Evolutionary conservation across 2,113 vertebrate species (phyloP).

Genomic region (Callopanchax toddi): DNA sequence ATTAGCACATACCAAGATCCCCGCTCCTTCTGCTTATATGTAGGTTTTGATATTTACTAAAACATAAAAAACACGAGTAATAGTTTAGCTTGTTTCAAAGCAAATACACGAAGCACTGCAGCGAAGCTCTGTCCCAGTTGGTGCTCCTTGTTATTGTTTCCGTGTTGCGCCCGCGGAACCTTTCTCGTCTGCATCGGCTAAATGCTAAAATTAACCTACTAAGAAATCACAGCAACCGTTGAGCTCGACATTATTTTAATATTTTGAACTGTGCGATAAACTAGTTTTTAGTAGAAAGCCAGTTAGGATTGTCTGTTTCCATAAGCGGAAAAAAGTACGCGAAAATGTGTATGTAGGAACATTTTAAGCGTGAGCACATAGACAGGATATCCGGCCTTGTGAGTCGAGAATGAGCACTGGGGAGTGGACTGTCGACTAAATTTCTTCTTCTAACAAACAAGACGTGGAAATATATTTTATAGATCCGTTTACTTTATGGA

Average conservation of each 20-base stretch:
- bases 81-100: too few relatives aligned
- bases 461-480: too few relatives aligned
- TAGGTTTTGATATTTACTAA: not conserved
- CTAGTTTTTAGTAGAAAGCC: not conserved
- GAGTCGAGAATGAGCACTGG: too few relatives aligned
- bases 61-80: not conserved
- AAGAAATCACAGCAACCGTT: not conserved
- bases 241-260: not conserved
- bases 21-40: not conserved
- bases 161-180: conserved; percentile 65
- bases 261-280: not conserved
- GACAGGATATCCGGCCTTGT: conserved; percentile 42
- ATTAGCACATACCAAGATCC: too few relatives aligned
- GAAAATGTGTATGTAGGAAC: not conserved
- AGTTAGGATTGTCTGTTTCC: not conserved
- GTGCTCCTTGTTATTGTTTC: conserved; percentile 38
- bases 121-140: conserved; percentile 18
- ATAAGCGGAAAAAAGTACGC: not conserved
- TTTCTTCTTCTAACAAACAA: too few relatives aligned
- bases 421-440: too few relatives aligned
- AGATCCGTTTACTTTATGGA: too few relatives aligned
- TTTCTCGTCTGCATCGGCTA: conserved; percentile 25
- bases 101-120: not conserved
- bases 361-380: not conserved
- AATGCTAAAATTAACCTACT: not conserved